Evolutionary conservation across 2,113 vertebrate species (phyloP), one percentile per base, ranked within the genome.

Genomic region (Oncorhynchus mykiss): DNA sequence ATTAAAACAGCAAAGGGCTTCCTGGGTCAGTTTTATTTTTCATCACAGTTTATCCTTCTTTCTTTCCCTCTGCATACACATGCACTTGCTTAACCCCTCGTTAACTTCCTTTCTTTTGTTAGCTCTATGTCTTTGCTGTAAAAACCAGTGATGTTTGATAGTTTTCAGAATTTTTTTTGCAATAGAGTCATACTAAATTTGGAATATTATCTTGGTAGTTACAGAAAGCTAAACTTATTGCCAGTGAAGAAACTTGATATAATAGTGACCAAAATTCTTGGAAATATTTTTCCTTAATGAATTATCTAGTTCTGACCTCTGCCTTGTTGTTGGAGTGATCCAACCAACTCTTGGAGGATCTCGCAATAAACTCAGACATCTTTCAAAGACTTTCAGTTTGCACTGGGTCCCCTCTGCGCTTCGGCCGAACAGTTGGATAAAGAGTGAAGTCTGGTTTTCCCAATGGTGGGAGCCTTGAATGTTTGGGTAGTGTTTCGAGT

Each of bases 301-400:
- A 51, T 51, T 4, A 14, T 51, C 49, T 16, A 51, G 49, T 14
- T 51, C 14, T 14, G 49, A 51, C 49, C 3, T 48, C 18, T 24
- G 8, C n/a, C 13, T 13, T 29, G 12, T n/a, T 31, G 34, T 59
- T 5, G 13, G 0, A 66, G 3, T 73, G 82, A 82, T 77, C 76
- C 82, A 87, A 88, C 87, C 86, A 90, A 90, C 91, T 90, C 39
- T 90, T 90, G 85, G 79, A 76, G 51, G 84, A 85, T 78, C 83
- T 67, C 78, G 81, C 7, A 68, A 31, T 34, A 29, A n/a, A 18
- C 67, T 45, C 31, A 20, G 29, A 68, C 67, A 57, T 87, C 78
- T 75, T 85, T 85, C 84, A 82, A 64, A 70, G 18, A 71, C 71
- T 62, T 69, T 86, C n/a, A 48, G 27, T 66, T 77, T 74, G 72